Evolutionary conservation across 1,140 invertebrate species (phyloP).

Genomic region (Colletes latitarsis): DNA sequence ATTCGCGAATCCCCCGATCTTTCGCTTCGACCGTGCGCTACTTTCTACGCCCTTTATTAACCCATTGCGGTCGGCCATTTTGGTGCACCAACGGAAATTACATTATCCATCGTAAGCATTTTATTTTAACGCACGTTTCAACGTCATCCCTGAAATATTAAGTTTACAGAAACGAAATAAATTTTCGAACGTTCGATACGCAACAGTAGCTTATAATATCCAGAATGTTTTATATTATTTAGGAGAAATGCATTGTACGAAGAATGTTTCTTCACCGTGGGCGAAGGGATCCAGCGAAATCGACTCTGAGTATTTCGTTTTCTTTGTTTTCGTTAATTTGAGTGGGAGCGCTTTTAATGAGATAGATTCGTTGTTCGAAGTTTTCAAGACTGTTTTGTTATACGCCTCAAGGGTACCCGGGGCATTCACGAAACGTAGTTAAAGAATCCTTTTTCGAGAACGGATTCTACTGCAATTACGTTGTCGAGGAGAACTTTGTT

Average conservation of each 20-base stretch:
- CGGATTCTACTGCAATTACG: not conserved
- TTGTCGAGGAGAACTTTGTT: not conserved
- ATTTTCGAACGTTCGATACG: no score
- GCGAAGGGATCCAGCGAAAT: not conserved
- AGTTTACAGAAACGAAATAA: no score
- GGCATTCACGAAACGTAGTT: not conserved
- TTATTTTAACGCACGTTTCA: no score
- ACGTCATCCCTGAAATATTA: no score
- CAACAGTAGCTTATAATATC: no score
- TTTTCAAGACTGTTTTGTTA: not conserved
- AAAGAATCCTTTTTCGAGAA: not conserved
- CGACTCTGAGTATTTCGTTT: not conserved
- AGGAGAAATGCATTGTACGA: no score
- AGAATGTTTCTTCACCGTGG: not conserved
- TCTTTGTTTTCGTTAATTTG: not conserved
- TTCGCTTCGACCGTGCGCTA: not conserved
- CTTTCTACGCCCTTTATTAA: no score
- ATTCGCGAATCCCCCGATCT: constrained; percentile 24
- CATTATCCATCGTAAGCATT: no score
- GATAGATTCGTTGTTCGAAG: not conserved
- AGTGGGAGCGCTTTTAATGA: not conserved
- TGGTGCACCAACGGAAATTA: no score
- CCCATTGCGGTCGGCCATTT: no score
- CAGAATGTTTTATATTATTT: no score
- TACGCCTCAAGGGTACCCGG: not conserved